Evolutionary conservation across 2,797 vertebrate species (phyloP).

Genomic region (Cryptoblepharus egeriae): DNA sequence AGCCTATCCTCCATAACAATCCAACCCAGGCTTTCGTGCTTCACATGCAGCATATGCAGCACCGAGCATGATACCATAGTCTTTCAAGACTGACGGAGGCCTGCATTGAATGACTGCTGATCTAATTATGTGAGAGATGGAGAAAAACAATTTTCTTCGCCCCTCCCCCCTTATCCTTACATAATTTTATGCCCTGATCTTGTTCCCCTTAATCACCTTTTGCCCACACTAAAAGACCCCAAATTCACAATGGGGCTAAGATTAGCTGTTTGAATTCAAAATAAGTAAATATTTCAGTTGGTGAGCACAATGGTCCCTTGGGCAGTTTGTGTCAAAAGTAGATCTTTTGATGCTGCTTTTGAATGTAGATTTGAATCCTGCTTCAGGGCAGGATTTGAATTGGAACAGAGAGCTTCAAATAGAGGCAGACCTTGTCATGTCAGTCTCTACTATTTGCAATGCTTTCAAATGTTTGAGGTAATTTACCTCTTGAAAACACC

Average conservation of each 20-base stretch:
- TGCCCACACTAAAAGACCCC: too few species aligned
- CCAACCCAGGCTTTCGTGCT: too few species aligned
- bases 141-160: too few species aligned
- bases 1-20: too few species aligned
- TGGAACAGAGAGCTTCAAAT: neutral
- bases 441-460: constrained; percentile 10
- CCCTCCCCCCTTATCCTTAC: too few species aligned
- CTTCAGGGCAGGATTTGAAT: neutral
- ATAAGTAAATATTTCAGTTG: neutral
- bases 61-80: too few species aligned
- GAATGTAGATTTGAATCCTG: neutral
- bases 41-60: too few species aligned
- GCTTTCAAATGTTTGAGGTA: constrained; percentile 53
- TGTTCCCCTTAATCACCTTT: too few species aligned
- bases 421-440: neutral
- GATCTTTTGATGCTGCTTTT: neutral
- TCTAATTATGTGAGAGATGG: too few species aligned
- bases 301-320: neutral
- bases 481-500: constrained; percentile 95
- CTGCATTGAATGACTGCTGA: too few species aligned
- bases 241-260: neutral
- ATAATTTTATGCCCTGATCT: too few species aligned
- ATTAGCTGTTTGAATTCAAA: neutral
- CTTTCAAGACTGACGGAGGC: too few species aligned
- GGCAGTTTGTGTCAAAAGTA: neutral